Conservation (phyloP, 2,888 invertebrate species). For the Spisula subtruncata region DNA sequence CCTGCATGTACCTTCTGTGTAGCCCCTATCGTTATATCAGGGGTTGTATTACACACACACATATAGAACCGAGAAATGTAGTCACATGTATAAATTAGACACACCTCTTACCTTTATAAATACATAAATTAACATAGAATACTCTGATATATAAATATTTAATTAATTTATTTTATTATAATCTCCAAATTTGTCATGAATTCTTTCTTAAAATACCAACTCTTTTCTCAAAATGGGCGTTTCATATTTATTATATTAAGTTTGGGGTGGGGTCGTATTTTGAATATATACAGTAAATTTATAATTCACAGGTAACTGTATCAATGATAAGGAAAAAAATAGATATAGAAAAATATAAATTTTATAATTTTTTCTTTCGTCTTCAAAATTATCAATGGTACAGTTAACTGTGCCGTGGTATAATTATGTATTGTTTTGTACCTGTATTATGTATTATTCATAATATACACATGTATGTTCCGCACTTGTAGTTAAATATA, state of each 20-base stretch:
- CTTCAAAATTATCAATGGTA: too few species aligned
- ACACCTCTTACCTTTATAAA: background rate
- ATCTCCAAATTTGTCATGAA: background rate
- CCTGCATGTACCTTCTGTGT: too few species aligned
- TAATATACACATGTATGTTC: background rate
- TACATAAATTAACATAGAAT: background rate
- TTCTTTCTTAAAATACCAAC: background rate
- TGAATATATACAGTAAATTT: too few species aligned
- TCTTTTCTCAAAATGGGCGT: background rate
- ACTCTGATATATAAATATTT: background rate
- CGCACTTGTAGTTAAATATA: background rate
- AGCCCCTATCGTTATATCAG: too few species aligned
- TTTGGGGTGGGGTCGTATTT: too few species aligned
- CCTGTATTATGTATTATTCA: background rate
- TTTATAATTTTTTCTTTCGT: too few species aligned
- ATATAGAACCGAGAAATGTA: background rate
- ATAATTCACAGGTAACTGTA: too few species aligned
- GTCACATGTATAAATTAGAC: background rate
- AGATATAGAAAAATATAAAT: too few species aligned
- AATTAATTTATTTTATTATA: background rate
- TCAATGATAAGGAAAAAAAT: too few species aligned
- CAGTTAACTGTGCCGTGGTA: too few species aligned
- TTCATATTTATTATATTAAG: background rate
- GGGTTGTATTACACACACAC: too few species aligned
- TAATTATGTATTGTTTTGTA: too few species aligned